A percentile compares a stretch with the other conserved stretches of the same genome.
Evolutionary conservation across 1,140 invertebrate species (phyloP).

Genomic region (Cherax destructor): DNA sequence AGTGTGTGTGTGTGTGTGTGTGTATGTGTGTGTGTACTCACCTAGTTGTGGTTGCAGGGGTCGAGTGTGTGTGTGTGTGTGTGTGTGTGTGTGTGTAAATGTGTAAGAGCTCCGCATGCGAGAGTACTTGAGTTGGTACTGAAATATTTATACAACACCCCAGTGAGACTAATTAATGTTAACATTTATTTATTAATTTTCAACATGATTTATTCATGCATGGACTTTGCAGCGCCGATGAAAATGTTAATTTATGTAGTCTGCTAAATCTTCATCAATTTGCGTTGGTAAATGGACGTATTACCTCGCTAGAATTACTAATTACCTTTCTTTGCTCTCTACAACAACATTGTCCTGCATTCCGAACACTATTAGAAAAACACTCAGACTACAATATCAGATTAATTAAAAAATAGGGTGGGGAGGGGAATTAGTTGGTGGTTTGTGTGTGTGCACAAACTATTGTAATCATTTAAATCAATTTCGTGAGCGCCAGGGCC

Average conservation of each 20-base stretch:
- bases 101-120: no score
- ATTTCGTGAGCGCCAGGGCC: background rate
- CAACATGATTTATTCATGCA: no score
- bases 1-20: no score
- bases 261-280: background rate
- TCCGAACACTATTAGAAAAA: background rate
- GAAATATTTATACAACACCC: no score
- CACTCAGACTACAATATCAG: background rate
- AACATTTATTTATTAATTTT: no score
- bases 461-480: conserved; percentile 13
- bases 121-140: no score
- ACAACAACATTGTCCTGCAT: background rate
- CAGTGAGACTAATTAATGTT: no score
- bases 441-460: conserved; percentile 8
- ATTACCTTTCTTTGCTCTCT: background rate
- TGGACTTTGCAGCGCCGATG: background rate
- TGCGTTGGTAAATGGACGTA: background rate
- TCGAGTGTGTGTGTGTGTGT: no score
- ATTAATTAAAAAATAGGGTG: background rate
- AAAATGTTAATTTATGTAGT: conserved; percentile 13
- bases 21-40: no score
- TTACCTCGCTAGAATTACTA: background rate
- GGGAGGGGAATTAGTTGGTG: background rate
- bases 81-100: no score
- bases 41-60: no score